A percentile compares a stretch with the other conserved stretches of the same genome.
These are phyloP conservation scores for Mesoclemmys tuberculata DNA, from an alignment of 2,113 vertebrate genomes.

Conservation along the genomic window DNA sequence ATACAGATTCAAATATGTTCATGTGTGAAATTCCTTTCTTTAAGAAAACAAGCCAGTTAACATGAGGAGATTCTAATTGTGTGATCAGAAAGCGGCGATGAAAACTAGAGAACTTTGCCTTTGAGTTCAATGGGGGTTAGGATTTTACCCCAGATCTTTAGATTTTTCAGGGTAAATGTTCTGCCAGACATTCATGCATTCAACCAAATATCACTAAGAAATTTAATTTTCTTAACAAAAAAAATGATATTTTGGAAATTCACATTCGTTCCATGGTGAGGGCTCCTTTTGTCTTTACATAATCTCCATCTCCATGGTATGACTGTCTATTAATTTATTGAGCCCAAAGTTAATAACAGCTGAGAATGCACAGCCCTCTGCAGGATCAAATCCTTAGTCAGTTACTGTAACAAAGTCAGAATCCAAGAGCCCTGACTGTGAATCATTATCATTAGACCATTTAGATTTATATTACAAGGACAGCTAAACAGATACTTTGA, in stretches of 20 bases:
- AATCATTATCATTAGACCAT: background rate
- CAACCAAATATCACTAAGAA: background rate
- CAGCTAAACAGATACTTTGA: background rate
- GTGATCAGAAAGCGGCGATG: background rate
- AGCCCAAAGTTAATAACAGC: background rate
- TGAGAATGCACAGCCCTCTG: slow-evolving; percentile 26
- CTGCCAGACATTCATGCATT: background rate
- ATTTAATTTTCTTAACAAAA: background rate
- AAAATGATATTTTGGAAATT: background rate
- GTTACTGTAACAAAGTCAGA: background rate
- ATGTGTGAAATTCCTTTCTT: background rate
- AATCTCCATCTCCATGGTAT: background rate
- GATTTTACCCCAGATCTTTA: background rate
- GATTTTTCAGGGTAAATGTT: background rate
- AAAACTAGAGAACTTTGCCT: background rate
- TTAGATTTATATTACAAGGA: background rate
- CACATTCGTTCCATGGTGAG: background rate
- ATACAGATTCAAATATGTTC: background rate
- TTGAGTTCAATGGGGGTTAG: background rate
- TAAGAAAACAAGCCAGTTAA: background rate
- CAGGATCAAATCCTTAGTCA: background rate
- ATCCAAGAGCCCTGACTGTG: background rate
- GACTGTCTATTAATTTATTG: background rate
- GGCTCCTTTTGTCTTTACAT: background rate
- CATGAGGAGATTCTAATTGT: background rate